Evolutionary conservation across 1,140 invertebrate genomes (phyloP), one percentile per base, ranked within the genome.

Genomic region (Steinernema khuongi): DNA sequence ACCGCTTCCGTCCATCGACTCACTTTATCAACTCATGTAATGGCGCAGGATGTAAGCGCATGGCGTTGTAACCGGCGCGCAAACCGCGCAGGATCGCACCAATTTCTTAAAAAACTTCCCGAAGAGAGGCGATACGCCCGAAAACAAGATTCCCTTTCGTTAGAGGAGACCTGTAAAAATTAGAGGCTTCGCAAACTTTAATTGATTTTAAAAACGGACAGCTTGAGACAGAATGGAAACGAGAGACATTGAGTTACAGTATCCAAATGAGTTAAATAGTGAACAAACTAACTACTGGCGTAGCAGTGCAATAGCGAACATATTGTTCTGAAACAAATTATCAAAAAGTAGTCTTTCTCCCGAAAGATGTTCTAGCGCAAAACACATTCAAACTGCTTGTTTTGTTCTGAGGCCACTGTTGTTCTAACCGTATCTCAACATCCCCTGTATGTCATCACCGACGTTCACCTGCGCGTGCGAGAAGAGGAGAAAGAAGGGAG

Each of bases 91-190:
- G 4, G 50, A 60, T 7, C 50, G 50, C 7, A 60, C 50, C 50
- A 60, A 60, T 60, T 60, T 26, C 50, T 22, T 7, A 7, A 60
- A 60, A 60, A 60, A 60, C 14, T 26, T 14, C 19, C 50, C 50
- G 7, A 7, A 4, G 14, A 22, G 50, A 60, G 50, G 50, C 19
- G 50, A 60, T 60, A 60, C 50, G 50, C 50, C 50, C 50, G 50
- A 60, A 60, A 60, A 60, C 50, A 60, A 60, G 50, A 60, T 60
- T 60, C 50, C 7, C 50, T 60, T 60, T 60, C 50, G 19, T 60
- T 60, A 60, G 14, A 60, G 14, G 50, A 60, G n/a, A 41, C 36
- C 36, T 41, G 36, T 41, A 41, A 41, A 60, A 60, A 60, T 7
- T 60, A 14, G 50, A 60, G 22, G 7, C 19, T 7, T 60, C 50